phyloP scores from a whole-genome alignment of 2,797 vertebrate species.

The Manis crassicaudata region DNA sequence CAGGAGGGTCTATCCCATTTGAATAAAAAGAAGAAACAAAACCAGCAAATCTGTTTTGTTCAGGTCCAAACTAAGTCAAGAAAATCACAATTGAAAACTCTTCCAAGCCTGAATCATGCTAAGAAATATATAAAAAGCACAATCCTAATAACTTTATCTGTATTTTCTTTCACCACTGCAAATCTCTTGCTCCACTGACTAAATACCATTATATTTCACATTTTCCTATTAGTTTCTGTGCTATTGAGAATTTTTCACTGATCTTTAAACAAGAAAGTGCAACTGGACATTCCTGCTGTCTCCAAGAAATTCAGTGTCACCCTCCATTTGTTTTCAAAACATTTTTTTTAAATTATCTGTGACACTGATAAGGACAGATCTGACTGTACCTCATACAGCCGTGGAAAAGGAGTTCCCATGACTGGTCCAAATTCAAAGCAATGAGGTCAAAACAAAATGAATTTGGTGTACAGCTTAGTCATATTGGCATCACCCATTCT shows the following conservation, averaged over 20 bases:
- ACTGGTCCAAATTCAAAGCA: conserved; percentile 13
- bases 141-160: conserved; percentile 50
- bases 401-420: neutral
- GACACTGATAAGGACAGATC: conserved; percentile 12
- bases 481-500: neutral
- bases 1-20: conserved; percentile 46
- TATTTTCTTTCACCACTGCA: conserved; percentile 56
- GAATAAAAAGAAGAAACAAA: conserved; percentile 63
- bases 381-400: neutral
- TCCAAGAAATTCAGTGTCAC: conserved; percentile 58
- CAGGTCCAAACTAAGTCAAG: conserved; percentile 62
- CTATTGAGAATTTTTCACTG: conserved; percentile 72
- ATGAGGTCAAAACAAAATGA: conserved; percentile 28
- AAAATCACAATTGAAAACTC: conserved; percentile 36
- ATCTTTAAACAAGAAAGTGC: conserved; percentile 78
- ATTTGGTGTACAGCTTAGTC: conserved; percentile 37
- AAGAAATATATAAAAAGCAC: conserved; percentile 36
- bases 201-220: conserved; percentile 66
- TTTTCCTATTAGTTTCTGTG: conserved; percentile 69
- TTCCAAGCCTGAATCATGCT: conserved; percentile 50
- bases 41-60: conserved; percentile 74
- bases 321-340: conserved; percentile 74
- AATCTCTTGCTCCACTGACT: conserved; percentile 73
- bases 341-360: conserved; percentile 37
- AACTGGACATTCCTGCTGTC: conserved; percentile 76